These are phyloP conservation scores for Takifugu flavidus DNA, from an alignment of 2,113 vertebrate genomes.

Conservation along the genomic window DNA sequence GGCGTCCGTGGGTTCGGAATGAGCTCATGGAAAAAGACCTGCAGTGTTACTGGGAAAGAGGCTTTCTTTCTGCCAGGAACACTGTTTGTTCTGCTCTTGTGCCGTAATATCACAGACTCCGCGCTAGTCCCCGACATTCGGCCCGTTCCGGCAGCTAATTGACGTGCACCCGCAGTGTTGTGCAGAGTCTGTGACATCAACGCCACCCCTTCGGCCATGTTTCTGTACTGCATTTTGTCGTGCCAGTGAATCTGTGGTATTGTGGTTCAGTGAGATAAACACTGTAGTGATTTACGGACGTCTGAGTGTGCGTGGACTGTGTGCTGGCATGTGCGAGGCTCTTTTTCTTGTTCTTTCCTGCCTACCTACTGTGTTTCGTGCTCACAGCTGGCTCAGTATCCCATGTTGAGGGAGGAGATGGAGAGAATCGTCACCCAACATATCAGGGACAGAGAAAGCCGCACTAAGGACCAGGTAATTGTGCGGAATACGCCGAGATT, in stretches of 20 bases:
- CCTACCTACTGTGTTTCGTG: constrained; percentile 62
- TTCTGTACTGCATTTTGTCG: constrained; percentile 33
- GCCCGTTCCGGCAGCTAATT: constrained; percentile 18
- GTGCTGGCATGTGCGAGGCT: constrained; percentile 7
- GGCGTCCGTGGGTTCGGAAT: constrained; percentile 63
- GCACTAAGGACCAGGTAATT: constrained; percentile 90
- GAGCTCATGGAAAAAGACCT: constrained; percentile 68
- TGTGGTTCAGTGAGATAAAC: constrained; percentile 39
- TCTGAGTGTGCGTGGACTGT: constrained; percentile 21
- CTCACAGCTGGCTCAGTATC: constrained; percentile 94
- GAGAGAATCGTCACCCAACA: constrained; percentile 96
- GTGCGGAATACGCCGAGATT: background rate
- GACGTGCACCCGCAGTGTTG: constrained; percentile 2
- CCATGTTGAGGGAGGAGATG: constrained; percentile 95
- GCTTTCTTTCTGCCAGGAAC: constrained; percentile 56
- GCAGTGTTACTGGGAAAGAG: constrained; percentile 63
- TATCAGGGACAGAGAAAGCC: constrained; percentile 93
- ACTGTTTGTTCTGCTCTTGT: constrained; percentile 55
- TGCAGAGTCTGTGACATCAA: constrained; percentile 47
- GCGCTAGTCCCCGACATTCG: constrained; percentile 44
- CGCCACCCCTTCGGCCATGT: constrained; percentile 10
- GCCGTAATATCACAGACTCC: constrained; percentile 61
- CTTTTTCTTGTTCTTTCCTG: constrained; percentile 18
- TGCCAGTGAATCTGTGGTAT: constrained; percentile 37
- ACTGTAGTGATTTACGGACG: constrained; percentile 8